Evolutionary conservation across 2,888 invertebrate genomes (phyloP).

Genomic region (Miltochrista miniata): DNA sequence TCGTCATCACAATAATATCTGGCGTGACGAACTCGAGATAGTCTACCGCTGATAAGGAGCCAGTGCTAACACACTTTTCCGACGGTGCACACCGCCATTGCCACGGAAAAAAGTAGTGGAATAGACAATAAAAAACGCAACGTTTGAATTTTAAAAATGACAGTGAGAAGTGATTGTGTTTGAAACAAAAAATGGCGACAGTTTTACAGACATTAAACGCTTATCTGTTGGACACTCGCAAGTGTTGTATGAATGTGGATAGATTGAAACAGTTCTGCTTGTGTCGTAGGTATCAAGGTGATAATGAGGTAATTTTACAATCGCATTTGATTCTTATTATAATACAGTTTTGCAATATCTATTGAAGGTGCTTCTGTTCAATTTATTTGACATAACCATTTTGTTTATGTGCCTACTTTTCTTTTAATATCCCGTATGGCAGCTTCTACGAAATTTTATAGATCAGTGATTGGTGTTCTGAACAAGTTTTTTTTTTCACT

Average conservation of each 20-base stretch:
- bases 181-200: slow-evolving; percentile 56
- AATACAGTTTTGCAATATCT: no score
- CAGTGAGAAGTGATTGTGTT: slow-evolving; percentile 30
- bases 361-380: no score
- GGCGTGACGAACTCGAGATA: slow-evolving; percentile 79
- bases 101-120: slow-evolving; percentile 14
- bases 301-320: slow-evolving; percentile 61
- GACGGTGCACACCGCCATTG: slow-evolving; percentile 65
- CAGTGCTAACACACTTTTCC: slow-evolving; percentile 67
- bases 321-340: background rate
- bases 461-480: no score
- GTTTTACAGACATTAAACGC: slow-evolving; percentile 69
- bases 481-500: no score
- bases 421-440: no score
- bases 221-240: slow-evolving; percentile 67
- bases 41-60: slow-evolving; percentile 73
- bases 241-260: slow-evolving; percentile 70
- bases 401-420: no score
- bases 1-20: slow-evolving; percentile 77
- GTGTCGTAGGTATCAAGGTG: slow-evolving; percentile 65
- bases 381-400: no score
- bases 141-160: slow-evolving; percentile 30
- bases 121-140: slow-evolving; percentile 19
- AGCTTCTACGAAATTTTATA: no score
- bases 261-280: slow-evolving; percentile 73